A percentile compares a stretch with the other conserved stretches of the same genome.
phyloP scores from a whole-genome alignment of 2,797 vertebrate genomes.

The Argentina silus region DNA sequence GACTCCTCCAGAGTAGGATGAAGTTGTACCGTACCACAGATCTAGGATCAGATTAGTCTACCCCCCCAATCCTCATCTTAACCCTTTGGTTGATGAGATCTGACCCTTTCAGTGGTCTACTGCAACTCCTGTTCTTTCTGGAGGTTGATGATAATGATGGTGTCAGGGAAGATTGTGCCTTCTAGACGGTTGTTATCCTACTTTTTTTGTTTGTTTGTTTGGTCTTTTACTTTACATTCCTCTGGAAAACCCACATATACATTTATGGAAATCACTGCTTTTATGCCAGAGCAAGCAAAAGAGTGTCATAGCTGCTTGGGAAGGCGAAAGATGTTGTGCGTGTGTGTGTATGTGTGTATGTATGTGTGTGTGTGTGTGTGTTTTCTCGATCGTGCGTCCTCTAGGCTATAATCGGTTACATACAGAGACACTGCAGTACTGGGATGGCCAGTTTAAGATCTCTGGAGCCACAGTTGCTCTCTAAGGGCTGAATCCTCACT shows the following conservation, averaged over 20 bases:
- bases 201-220: conserved; percentile 34
- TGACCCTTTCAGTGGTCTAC: conserved; percentile 14
- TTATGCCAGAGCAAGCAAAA: conserved; percentile 3
- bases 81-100: neutral
- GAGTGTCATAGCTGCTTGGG: conserved; percentile 2
- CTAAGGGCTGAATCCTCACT: too few species aligned
- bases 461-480: neutral
- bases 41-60: conserved; percentile 12
- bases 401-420: too few species aligned
- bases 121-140: conserved; percentile 36
- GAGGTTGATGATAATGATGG: conserved; percentile 28
- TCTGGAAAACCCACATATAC: neutral
- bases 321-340: conserved; percentile 1
- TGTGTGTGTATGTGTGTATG: neutral
- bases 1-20: conserved; percentile 14
- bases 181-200: conserved; percentile 46
- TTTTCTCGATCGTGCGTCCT: neutral
- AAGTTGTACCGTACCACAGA: conserved; percentile 34
- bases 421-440: neutral
- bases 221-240: conserved; percentile 29
- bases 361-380: neutral
- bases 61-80: conserved; percentile 8
- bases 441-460: conserved; percentile 19
- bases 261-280: neutral
- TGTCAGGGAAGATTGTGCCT: conserved; percentile 59